Base-by-base conservation (phyloP, 2,113 vertebrate species). In the Heliornis fulica region DNA sequence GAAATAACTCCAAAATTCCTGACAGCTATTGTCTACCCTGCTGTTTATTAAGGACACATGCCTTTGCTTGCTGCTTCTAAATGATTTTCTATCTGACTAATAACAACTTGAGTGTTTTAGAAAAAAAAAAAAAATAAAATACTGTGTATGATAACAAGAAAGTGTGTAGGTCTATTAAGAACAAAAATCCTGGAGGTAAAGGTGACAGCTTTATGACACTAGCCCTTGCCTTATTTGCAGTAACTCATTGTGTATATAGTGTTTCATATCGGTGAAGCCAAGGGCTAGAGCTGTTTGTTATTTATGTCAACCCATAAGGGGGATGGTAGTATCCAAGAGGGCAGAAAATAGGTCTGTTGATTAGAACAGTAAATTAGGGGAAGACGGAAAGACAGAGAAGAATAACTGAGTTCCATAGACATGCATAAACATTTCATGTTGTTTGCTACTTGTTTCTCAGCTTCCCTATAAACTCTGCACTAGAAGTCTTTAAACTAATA, bases 191-290 rank as follows among this genome's bases (percentile, higher is more conserved):
- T 96, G 66, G 89, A 97, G 93, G 94, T 89, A 92, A 96, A 87
- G 87, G 92, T 97, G 98, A 97, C 98, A 98, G 96, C 74, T 98
- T 98, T 98, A 98, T 1, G 48, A 81, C 94, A 60, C 12, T 68
- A 72, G 92, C 38, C 94, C 82, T 91, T 96, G 94, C 87, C 90
- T 98, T 98, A 98, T 98, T 98, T 98, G 97, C 98, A 98, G 97
- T 98, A 98, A 98, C 95, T 98, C 97, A 98, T 98, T 98, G 98
- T 96, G 94, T 97, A 95, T 97, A 95, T 91, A 93, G 94, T 91
- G 94, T 90, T 97, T 97, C 93, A 87, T 96, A 96, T 21, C 91
- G 95, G 87, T 28, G 85, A 94, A 97, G 94, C 87, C 93, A 94
- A 93, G 74, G 92, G 91, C 96, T 97, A 80, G 64, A 91, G 84